Evolutionary conservation across 1,140 invertebrate genomes (phyloP).

Genomic region (Stegodyphus dumicola): DNA sequence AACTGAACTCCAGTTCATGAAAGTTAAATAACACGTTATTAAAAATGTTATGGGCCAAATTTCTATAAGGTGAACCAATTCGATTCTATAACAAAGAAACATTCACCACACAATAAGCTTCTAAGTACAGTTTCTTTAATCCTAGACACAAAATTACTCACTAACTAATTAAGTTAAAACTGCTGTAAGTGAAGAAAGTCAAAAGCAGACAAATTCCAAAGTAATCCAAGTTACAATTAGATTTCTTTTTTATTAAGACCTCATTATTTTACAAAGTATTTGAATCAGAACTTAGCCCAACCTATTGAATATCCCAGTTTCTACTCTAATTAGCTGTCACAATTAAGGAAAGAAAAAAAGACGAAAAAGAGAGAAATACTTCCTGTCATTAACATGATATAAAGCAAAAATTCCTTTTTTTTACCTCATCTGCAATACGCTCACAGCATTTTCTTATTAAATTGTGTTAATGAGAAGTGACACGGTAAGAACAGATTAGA

Average conservation of each 20-base stretch:
- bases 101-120: too few relatives aligned
- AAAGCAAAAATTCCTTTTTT: constrained; percentile 39
- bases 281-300: not conserved
- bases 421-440: not conserved
- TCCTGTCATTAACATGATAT: constrained; percentile 42
- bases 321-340: constrained; percentile 26
- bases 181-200: not conserved
- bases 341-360: constrained; percentile 22
- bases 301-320: not conserved
- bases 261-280: not conserved
- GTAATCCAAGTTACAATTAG: constrained; percentile 2
- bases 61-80: too few relatives aligned
- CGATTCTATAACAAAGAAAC: too few relatives aligned
- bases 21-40: too few relatives aligned
- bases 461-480: constrained; percentile 28
- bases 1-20: too few relatives aligned
- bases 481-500: constrained; percentile 28
- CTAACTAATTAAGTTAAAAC: not conserved
- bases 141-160: not conserved
- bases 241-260: not conserved
- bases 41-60: too few relatives aligned
- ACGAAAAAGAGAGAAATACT: constrained; percentile 23
- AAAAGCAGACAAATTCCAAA: constrained; percentile 3
- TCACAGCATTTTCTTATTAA: too few relatives aligned
- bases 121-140: not conserved